Base-by-base conservation (phyloP, 2,113 vertebrate genomes). In the Sturnus vulgaris region DNA sequence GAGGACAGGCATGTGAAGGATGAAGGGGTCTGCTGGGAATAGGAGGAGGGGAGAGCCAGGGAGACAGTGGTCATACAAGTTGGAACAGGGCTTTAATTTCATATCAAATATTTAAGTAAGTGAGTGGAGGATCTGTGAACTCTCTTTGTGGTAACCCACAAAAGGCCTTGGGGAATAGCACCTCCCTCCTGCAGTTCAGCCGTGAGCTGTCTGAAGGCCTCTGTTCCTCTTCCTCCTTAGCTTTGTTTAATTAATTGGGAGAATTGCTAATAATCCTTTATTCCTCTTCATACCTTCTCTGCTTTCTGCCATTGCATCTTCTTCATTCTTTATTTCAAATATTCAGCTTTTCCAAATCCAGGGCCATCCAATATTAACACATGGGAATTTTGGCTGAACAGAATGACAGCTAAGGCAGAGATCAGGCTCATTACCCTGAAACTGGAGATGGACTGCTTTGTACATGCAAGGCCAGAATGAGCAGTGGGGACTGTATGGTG, bases 71-170 rank as follows among this genome's bases (percentile, higher is more conserved):
- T 97, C 98, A 95, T 98, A 94, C 96, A 98, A 98, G 95, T 97
- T 97, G 96, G 96, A 97, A 73, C 31, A 87, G 82, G 92, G 96
- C 97, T 97, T 98, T 97, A 97, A 98, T 98, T 98, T 97, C 95
- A 77, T 97, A 98, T 98, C 98, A 98, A 98, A 98, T 98, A 98
- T 98, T 98, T 97, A 98, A 97, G 97, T 96, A 92, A 79, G 69
- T 95, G 91, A 90, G 92, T 95, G 92, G 96, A 73, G 81, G 93
- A 90, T 95, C 96, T 69, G 87, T 82, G 95, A 97, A 96, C 86
- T 97, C 90, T 95, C 96, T 95, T 95, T 97, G 97, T 52, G 98
- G 98, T 98, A 96, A 97, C 94, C 97, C 98, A 0, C 97, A 98
- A 97, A 93, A 94, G 90, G 84, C 94, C 96, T 82, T 75, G 92